Percentiles rank a stretch among this genome's conserved stretches.
These are phyloP conservation scores for Tupiocoris notatus DNA, from an alignment of 2,888 invertebrate species.

Conservation along the genomic window DNA sequence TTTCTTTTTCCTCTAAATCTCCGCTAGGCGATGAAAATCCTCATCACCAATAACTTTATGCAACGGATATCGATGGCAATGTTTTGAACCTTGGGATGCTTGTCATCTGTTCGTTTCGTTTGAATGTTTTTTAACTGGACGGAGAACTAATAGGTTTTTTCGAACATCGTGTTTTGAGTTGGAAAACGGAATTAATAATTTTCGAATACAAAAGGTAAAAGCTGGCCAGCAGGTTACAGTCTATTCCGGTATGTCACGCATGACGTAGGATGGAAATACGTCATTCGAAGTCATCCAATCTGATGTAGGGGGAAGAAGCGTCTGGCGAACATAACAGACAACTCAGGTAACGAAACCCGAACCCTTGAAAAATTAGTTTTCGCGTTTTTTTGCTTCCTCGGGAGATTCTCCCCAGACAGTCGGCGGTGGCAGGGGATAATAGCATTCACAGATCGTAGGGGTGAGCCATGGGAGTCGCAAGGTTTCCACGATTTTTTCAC, in stretches of 20 bases:
- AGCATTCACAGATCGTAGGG: constrained; percentile 23
- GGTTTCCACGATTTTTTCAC: constrained; percentile 21
- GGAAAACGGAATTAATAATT: not conserved
- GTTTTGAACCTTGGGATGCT: no score
- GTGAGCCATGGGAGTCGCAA: not conserved
- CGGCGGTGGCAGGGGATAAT: constrained; percentile 13
- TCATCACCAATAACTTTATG: no score
- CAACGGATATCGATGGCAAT: no score
- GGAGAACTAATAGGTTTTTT: no score
- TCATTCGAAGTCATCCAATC: not conserved
- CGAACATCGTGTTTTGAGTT: no score
- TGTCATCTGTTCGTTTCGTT: no score
- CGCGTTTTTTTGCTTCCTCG: constrained; percentile 20
- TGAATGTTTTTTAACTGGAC: no score
- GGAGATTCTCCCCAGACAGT: not conserved
- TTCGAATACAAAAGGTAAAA: no score
- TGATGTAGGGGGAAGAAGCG: constrained; percentile 1
- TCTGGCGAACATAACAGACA: constrained; percentile 11
- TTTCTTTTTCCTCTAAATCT: no score
- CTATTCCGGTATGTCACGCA: not conserved
- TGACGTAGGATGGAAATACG: not conserved
- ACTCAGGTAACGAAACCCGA: constrained; percentile 23
- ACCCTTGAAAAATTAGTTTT: constrained; percentile 37
- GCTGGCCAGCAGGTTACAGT: no score
- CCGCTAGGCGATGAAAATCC: no score